A percentile compares a stretch with the other conserved stretches of the same genome.
Evolutionary conservation across 2,797 vertebrate genomes (phyloP).

Genomic region (Gobio occitaniae): DNA sequence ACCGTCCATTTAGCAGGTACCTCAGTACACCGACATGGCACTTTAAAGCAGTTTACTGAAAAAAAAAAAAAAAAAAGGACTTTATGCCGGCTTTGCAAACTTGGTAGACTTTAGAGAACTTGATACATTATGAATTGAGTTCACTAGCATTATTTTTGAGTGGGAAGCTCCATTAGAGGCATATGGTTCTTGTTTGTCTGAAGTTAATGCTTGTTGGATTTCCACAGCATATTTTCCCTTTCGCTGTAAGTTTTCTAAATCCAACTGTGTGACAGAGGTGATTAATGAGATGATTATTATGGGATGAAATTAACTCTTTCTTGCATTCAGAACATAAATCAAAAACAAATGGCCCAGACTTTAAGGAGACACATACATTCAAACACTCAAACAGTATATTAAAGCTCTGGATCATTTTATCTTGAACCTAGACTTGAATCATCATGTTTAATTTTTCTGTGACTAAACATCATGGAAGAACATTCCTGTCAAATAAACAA

Average conservation of each 20-base stretch:
- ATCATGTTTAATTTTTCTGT: not conserved
- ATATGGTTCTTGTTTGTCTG: constrained; percentile 29
- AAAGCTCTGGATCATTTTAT: not conserved
- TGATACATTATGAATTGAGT: constrained; percentile 46
- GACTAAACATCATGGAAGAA: not conserved
- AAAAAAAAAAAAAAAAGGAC: too few relatives aligned
- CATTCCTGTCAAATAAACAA: not conserved
- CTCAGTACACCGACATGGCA: constrained; percentile 10
- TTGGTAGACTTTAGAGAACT: constrained; percentile 32
- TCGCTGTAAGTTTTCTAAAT: constrained; percentile 33
- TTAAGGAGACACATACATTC: constrained; percentile 3
- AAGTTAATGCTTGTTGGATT: constrained; percentile 57
- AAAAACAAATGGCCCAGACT: not conserved
- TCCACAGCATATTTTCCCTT: constrained; percentile 31
- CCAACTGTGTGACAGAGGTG: constrained; percentile 27
- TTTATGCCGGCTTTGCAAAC: not conserved
- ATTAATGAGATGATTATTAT: constrained; percentile 37
- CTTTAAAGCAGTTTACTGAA: constrained; percentile 6
- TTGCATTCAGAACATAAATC: constrained; percentile 28
- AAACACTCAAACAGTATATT: not conserved
- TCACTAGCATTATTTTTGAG: constrained; percentile 28
- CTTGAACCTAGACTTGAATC: not conserved
- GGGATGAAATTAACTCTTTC: constrained; percentile 28
- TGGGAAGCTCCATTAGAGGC: constrained; percentile 53
- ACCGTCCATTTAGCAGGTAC: constrained; percentile 38